Evolutionary conservation across 1,140 invertebrate species (phyloP).

Genomic region (Heliconius hewitsoni): DNA sequence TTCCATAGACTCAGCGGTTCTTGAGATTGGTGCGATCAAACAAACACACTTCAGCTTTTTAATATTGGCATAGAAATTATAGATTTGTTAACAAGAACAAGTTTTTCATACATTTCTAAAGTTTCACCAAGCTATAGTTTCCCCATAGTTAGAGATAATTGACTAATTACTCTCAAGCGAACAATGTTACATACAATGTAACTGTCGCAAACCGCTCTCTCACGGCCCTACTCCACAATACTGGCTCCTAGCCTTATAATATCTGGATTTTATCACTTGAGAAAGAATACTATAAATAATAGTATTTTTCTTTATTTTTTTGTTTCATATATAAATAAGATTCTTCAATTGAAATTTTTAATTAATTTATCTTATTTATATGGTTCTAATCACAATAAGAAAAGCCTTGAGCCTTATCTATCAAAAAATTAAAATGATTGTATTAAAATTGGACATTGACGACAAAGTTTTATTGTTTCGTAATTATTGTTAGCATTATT

Average conservation of each 20-base stretch:
- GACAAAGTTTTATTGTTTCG: background rate
- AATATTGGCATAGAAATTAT: no score
- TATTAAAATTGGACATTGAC: background rate
- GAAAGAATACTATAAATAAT: background rate
- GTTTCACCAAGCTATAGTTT: constrained; percentile 4
- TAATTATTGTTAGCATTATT: no score
- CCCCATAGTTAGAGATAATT: background rate
- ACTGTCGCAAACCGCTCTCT: constrained; percentile 3
- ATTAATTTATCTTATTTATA: background rate
- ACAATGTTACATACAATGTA: background rate
- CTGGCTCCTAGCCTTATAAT: background rate
- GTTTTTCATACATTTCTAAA: background rate
- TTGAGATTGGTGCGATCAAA: no score
- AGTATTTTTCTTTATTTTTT: background rate
- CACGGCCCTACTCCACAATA: background rate
- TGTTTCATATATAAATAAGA: background rate
- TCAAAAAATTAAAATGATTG: background rate
- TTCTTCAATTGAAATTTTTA: background rate
- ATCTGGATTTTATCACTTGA: background rate
- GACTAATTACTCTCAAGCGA: background rate
- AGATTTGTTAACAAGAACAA: background rate
- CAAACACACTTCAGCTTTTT: no score
- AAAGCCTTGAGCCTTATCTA: background rate
- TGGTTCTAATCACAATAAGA: background rate
- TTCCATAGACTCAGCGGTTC: no score